A percentile compares a stretch with the other conserved stretches of the same genome.
Conservation (phyloP, 2,113 vertebrate species). For the Steatornis caripensis region DNA sequence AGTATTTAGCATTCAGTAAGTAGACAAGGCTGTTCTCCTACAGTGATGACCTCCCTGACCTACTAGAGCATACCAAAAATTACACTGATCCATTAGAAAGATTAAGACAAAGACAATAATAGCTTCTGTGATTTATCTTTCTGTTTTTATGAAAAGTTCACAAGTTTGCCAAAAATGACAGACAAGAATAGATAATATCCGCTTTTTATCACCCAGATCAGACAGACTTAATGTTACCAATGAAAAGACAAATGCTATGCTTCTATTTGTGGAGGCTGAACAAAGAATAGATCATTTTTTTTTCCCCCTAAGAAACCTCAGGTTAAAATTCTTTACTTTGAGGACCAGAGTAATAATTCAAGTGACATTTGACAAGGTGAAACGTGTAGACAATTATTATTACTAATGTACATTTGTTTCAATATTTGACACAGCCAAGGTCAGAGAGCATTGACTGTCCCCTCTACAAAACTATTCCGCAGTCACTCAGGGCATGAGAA, state of each 20-base stretch:
- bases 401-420: neutral
- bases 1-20: slow-evolving; percentile 26
- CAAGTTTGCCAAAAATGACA: slow-evolving; percentile 45
- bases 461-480: neutral
- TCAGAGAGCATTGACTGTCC: neutral
- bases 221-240: slow-evolving; percentile 36
- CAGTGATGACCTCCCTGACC: neutral
- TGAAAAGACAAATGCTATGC: slow-evolving; percentile 27
- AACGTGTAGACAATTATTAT: neutral
- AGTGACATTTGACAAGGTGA: slow-evolving; percentile 20
- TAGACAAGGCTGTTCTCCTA: neutral
- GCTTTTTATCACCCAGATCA: slow-evolving; percentile 50
- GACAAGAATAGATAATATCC: slow-evolving; percentile 50
- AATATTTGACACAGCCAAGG: neutral
- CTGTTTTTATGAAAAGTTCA: slow-evolving; percentile 55
- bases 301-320: neutral
- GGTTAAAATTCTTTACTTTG: slow-evolving; percentile 2
- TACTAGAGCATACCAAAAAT: slow-evolving; percentile 26
- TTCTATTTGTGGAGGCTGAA: slow-evolving; percentile 6
- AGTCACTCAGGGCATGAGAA: neutral
- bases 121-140: slow-evolving; percentile 43
- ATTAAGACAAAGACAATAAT: slow-evolving; percentile 60
- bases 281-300: neutral
- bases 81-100: slow-evolving; percentile 50
- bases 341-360: slow-evolving; percentile 4